Conservation (phyloP, 1,140 invertebrate species). For the Drosophila quadrilineata region DNA sequence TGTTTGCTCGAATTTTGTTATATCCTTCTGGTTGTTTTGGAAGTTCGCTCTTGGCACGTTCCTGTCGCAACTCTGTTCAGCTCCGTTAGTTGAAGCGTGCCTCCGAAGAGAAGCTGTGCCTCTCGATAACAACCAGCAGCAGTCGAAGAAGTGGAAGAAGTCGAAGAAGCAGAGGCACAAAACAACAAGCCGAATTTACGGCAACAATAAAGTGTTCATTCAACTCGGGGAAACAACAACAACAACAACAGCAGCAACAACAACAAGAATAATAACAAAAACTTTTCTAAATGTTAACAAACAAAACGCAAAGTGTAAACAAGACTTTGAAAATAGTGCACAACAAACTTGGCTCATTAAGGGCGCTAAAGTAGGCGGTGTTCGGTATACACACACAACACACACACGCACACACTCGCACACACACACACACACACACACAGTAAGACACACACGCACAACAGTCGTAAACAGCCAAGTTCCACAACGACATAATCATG, state of each 20-base stretch:
- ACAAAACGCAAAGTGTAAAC: no score
- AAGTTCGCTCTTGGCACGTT: constrained; percentile 55
- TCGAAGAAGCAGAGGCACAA: not conserved
- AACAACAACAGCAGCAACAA: no score
- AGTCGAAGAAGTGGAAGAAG: not conserved
- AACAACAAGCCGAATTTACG: not conserved
- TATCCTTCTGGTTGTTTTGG: not conserved
- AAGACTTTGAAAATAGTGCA: no score
- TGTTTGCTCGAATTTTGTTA: not conserved
- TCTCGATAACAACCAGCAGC: constrained; percentile 3
- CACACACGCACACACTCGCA: constrained; percentile 15
- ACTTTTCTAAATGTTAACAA: not conserved
- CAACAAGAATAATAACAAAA: no score
- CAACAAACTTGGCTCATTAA: constrained; percentile 39
- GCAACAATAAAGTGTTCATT: constrained; percentile 74
- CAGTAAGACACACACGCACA: no score
- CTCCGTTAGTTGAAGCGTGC: constrained; percentile 27
- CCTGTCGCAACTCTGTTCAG: constrained; percentile 19
- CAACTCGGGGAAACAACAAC: constrained; percentile 71
- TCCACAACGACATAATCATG: no score
- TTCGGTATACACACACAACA: constrained; percentile 59
- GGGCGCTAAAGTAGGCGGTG: constrained; percentile 53
- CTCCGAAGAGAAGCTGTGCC: constrained; percentile 28
- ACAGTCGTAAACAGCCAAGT: no score
- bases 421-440: no score